A percentile compares a stretch with the other conserved stretches of the same genome.
phyloP scores from a whole-genome alignment of 2,113 vertebrate genomes.

The Hucho hucho region DNA sequence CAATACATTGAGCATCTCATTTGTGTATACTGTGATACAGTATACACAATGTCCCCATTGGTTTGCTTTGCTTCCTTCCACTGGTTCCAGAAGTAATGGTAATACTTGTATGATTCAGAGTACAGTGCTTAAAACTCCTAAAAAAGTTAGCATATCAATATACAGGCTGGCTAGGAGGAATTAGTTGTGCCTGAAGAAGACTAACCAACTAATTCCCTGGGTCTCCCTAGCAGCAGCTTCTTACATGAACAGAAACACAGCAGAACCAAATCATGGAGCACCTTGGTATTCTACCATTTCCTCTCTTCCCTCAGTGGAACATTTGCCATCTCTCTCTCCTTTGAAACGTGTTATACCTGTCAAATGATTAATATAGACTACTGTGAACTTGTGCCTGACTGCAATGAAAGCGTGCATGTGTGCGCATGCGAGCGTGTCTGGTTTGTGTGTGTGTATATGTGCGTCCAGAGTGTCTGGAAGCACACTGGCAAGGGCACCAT shows the following conservation, averaged over 20 bases:
- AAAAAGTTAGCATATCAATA: constrained; percentile 57
- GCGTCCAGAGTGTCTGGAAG: constrained; percentile 29
- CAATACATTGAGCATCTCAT: constrained; percentile 14
- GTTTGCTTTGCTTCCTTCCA: constrained; percentile 14
- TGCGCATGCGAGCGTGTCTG: background rate
- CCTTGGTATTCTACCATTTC: constrained; percentile 43
- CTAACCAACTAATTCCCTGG: constrained; percentile 25
- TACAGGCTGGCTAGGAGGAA: constrained; percentile 44
- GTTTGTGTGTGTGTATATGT: background rate
- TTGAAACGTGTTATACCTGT: constrained; percentile 12
- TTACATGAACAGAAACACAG: constrained; percentile 53
- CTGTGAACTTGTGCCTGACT: constrained; percentile 17
- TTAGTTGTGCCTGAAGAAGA: constrained; percentile 52
- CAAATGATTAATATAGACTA: background rate
- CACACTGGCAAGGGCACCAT: constrained; percentile 64
- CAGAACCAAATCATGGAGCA: constrained; percentile 15
- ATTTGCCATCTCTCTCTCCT: constrained; percentile 17
- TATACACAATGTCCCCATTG: background rate
- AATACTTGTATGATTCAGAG: constrained; percentile 43
- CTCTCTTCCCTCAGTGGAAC: constrained; percentile 21
- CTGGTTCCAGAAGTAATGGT: constrained; percentile 31
- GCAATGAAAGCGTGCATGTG: constrained; percentile 39
- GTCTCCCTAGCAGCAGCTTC: constrained; percentile 46
- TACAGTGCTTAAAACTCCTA: constrained; percentile 56
- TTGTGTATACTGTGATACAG: too few relatives aligned